phyloP scores from a whole-genome alignment of 2,888 invertebrate species.

The Eupithecia subfuscata region DNA sequence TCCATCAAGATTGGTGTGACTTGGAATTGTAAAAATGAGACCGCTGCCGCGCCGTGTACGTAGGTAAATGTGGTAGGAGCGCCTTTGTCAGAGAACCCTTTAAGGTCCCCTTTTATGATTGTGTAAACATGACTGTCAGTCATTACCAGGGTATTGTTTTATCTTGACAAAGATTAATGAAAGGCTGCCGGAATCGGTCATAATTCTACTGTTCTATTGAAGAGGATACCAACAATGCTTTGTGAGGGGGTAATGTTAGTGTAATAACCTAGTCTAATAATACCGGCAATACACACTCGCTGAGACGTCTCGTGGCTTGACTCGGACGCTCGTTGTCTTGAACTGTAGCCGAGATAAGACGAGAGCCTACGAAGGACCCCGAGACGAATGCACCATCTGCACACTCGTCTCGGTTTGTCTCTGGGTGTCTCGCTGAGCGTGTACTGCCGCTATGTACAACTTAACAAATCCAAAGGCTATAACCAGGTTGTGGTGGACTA shows the following conservation, averaged over 20 bases:
- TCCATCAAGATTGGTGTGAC: background rate
- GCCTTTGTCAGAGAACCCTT: conserved; percentile 1
- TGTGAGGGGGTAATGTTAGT: background rate
- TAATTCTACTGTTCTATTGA: conserved; percentile 7
- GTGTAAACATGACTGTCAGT: conserved; percentile 5
- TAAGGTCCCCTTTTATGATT: conserved; percentile 5
- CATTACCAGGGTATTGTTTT: conserved; percentile 10
- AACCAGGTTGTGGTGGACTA: background rate
- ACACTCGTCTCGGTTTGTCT: no score
- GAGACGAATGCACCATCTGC: background rate
- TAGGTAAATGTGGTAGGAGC: background rate
- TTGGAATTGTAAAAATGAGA: background rate
- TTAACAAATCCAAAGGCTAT: no score
- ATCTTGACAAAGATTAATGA: conserved; percentile 13
- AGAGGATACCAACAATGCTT: conserved; percentile 3
- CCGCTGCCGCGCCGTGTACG: background rate
- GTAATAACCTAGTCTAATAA: background rate
- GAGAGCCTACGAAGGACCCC: background rate
- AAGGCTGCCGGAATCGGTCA: background rate
- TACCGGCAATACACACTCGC: no score
- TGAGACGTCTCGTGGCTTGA: no score
- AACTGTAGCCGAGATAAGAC: no score
- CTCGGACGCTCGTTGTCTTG: no score
- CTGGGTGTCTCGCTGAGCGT: no score
- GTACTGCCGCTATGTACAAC: background rate